phyloP scores from a whole-genome alignment of 2,113 vertebrate species.

The Chionodraco myersi region DNA sequence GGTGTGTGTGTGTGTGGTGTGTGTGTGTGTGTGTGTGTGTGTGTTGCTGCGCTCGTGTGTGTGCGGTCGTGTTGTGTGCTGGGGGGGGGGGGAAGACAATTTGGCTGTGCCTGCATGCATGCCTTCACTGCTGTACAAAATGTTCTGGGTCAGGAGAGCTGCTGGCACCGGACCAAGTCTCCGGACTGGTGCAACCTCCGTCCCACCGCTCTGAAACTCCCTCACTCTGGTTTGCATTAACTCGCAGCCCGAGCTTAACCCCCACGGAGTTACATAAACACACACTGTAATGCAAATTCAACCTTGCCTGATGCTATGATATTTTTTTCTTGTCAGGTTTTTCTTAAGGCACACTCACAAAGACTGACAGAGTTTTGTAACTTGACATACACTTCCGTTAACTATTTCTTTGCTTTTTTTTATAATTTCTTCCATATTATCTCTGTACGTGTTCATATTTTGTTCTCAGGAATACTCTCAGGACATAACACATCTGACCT shows the following conservation, averaged over 20 bases:
- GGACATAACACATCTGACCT: conserved; percentile 37
- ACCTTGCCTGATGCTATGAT: neutral
- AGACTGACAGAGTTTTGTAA: neutral
- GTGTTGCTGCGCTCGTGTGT: too few relatives aligned
- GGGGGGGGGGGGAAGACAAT: conserved; percentile 28
- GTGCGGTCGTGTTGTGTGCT: neutral
- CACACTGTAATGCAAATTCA: conserved; percentile 8
- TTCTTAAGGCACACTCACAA: neutral
- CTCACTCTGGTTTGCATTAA: conserved; percentile 25
- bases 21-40: neutral
- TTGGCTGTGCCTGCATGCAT: conserved; percentile 45
- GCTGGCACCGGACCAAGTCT: conserved; percentile 60
- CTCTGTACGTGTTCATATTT: conserved; percentile 11
- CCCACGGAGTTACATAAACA: conserved; percentile 16
- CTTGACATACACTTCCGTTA: neutral
- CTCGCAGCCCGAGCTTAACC: conserved; percentile 20
- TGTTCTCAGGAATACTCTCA: neutral
- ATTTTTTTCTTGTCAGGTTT: neutral
- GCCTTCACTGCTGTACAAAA: conserved; percentile 62
- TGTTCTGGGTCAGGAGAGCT: conserved; percentile 75
- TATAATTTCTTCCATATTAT: neutral
- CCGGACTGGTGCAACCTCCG: conserved; percentile 69
- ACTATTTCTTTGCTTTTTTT: neutral
- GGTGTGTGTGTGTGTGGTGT: neutral
- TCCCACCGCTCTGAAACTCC: conserved; percentile 24